Evolutionary conservation across 2,113 vertebrate genomes (phyloP).

Genomic region (Pungitius pungitius): DNA sequence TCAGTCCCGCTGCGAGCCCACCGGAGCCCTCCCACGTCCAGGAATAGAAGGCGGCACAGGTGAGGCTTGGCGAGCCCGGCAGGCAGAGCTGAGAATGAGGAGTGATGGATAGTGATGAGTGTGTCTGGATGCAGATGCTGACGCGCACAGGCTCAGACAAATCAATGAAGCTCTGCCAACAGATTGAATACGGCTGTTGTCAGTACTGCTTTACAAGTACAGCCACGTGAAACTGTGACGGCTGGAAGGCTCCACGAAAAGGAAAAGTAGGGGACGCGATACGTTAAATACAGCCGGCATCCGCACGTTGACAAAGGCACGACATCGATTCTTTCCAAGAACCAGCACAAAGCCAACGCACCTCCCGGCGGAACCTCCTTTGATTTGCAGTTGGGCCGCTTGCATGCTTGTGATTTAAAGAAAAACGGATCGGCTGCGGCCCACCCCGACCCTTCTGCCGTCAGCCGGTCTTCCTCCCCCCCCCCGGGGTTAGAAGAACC

Average conservation of each 20-base stretch:
- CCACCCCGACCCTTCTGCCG: slow-evolving; percentile 47
- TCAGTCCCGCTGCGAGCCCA: slow-evolving; percentile 56
- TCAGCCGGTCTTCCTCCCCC: slow-evolving; percentile 15
- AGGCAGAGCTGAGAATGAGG: slow-evolving; percentile 23
- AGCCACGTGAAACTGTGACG: background rate
- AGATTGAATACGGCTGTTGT: background rate
- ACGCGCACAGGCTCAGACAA: background rate
- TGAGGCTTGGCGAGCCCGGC: slow-evolving; percentile 40
- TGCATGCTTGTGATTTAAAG: slow-evolving; percentile 14
- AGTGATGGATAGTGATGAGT: slow-evolving; percentile 45
- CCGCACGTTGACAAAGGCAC: background rate
- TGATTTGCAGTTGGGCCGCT: slow-evolving; percentile 5
- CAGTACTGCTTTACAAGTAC: background rate
- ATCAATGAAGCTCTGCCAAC: background rate
- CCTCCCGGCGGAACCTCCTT: background rate
- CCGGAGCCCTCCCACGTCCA: slow-evolving; percentile 41
- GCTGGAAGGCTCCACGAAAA: background rate
- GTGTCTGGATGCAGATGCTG: slow-evolving; percentile 23
- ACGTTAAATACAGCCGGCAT: background rate
- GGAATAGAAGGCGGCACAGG: slow-evolving; percentile 65
- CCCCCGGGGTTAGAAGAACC: slow-evolving; percentile 50
- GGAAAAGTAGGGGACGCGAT: background rate
- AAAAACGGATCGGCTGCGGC: background rate
- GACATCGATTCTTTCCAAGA: background rate
- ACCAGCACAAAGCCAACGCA: background rate